These are phyloP conservation scores for Hybognathus amarus DNA, from an alignment of 2,797 vertebrate genomes.

Conservation along the genomic window DNA sequence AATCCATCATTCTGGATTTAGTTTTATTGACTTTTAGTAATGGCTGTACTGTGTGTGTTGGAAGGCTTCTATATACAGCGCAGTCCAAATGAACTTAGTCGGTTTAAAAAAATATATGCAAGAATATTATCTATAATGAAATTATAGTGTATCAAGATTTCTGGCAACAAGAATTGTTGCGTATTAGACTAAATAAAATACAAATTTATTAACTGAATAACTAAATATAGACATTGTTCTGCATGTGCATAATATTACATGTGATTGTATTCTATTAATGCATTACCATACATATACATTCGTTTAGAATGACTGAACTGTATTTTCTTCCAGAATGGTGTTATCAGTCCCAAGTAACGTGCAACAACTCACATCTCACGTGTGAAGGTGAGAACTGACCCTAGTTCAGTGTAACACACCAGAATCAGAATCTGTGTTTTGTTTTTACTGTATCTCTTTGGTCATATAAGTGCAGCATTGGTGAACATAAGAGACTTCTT, in stretches of 20 bases:
- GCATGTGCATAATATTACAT: background rate
- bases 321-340: conserved; percentile 52
- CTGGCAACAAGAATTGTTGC: background rate
- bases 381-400: conserved; percentile 64
- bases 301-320: background rate
- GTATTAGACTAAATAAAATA: background rate
- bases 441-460: background rate
- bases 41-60: background rate
- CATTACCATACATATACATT: background rate
- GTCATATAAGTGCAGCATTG: background rate
- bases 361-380: conserved; percentile 52
- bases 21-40: background rate
- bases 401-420: background rate
- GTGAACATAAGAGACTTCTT: background rate
- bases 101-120: too few relatives aligned
- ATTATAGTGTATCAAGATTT: background rate
- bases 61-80: background rate
- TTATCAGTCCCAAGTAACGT: conserved; percentile 64
- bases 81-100: background rate
- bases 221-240: background rate
- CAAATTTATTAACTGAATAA: background rate
- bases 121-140: background rate
- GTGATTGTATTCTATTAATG: background rate
- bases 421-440: background rate
- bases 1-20: background rate